phyloP scores from a whole-genome alignment of 2,113 vertebrate species.

The Solea senegalensis region DNA sequence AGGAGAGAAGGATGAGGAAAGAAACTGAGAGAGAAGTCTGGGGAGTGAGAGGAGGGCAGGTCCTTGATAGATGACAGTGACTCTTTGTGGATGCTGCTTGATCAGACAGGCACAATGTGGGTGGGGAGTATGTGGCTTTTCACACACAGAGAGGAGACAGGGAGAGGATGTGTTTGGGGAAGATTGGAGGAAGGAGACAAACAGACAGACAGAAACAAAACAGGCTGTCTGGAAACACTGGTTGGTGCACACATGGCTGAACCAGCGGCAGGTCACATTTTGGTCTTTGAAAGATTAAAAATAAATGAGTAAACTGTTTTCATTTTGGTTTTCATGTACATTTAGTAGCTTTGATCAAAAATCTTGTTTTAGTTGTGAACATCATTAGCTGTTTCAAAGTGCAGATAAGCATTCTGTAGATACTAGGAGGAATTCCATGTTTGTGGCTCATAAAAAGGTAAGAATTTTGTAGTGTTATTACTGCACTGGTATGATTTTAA shows the following conservation, averaged over 20 bases:
- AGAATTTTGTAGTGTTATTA: not conserved
- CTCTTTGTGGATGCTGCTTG: constrained; percentile 49
- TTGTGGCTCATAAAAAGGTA: constrained; percentile 5
- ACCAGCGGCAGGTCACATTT: not conserved
- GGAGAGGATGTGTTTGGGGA: not conserved
- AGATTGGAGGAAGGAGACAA: not conserved
- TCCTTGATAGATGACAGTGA: constrained; percentile 53
- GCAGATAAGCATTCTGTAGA: constrained; percentile 2
- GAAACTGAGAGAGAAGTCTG: not conserved
- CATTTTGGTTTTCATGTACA: too few relatives aligned
- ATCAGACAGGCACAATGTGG: constrained; percentile 45
- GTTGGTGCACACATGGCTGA: not conserved
- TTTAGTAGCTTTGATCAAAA: too few relatives aligned
- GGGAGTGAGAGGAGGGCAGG: constrained; percentile 26
- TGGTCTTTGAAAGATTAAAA: not conserved
- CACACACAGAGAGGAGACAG: constrained; percentile 5
- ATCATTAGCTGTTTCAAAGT: constrained; percentile 2
- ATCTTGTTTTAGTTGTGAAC: not conserved
- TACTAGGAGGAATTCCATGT: not conserved
- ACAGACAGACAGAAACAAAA: constrained; percentile 5
- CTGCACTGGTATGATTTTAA: constrained; percentile 3
- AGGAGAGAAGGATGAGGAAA: not conserved
- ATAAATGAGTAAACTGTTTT: too few relatives aligned
- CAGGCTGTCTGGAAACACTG: not conserved
- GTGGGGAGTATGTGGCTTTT: constrained; percentile 34